Base-by-base conservation (phyloP, 2,113 vertebrate genomes). In the Talpa occidentalis region DNA sequence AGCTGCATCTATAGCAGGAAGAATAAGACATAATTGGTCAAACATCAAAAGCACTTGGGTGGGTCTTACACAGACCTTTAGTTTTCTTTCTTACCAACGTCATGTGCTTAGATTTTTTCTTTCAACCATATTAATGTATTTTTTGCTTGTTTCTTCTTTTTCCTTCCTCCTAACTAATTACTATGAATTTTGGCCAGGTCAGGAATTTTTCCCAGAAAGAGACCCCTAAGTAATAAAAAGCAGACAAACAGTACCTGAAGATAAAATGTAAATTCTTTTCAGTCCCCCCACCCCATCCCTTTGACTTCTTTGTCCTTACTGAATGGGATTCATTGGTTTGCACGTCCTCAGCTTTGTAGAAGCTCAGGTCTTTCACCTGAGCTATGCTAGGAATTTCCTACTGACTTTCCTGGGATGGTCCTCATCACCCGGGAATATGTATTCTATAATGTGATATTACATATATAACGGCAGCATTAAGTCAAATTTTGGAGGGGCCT, bases 21-120 rank as follows among this genome's bases (percentile, higher is more conserved):
- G 85, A 96, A 95, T 93, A 92, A 94, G 88, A 88, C 93, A 96
- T 95, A 96, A 94, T 82, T 97, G 86, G 85, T 95, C 86, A 92
- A 80, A 97, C 95, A 96, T 96, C 97, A 97, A 97, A 97, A 95
- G 95, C 78, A 26, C 32, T 83, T 90, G 94, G 92, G 93, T 90
- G 94, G 86, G 64, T 85, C 88, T 86, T 95, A 59, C 49, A 30
- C 19, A 88, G 93, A 64, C 60, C 49, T 88, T 95, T 92, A 56
- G 79, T 95, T 93, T 83, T 94, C 81, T 94, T 72, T 76, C 77
- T 90, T n/a, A 90, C 26, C 62, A 91, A 69, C 80, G 87, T n/a
- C 67, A 40, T 1, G 62, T 82, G 94, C 90, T 91, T 84, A 79
- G 92, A 16, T 26, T 93, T 24, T 69, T 81, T 49, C 32, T 5